These are phyloP conservation scores for Camptogramma bilineatum DNA, from an alignment of 2,888 invertebrate species.

Conservation along the genomic window DNA sequence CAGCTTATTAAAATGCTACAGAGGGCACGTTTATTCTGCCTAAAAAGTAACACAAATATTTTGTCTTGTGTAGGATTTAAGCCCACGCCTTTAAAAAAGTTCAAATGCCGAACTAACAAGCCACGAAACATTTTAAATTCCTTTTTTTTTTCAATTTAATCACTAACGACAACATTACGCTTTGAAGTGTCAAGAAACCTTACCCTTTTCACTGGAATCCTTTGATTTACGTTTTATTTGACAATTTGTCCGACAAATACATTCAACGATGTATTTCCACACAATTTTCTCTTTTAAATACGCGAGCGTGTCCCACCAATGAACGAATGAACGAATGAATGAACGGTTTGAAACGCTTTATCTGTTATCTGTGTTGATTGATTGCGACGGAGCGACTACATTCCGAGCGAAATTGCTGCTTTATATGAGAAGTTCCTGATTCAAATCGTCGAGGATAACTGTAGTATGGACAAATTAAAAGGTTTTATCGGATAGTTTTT, in stretches of 20 bases:
- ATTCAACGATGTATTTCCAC: conserved; percentile 10
- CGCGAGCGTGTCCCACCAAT: conserved; percentile 8
- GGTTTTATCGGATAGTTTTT: neutral
- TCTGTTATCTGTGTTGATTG: conserved; percentile 19
- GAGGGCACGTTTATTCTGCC: too few species aligned
- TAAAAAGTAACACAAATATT: too few species aligned
- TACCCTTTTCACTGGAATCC: conserved; percentile 1
- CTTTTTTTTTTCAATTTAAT: too few species aligned
- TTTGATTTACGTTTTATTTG: conserved; percentile 19
- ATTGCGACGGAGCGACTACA: conserved; percentile 15
- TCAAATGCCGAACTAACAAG: too few species aligned
- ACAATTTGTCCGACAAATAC: conserved; percentile 18
- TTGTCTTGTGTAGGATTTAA: too few species aligned
- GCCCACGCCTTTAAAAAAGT: too few species aligned
- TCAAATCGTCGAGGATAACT: neutral
- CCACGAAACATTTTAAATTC: too few species aligned
- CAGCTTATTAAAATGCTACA: too few species aligned
- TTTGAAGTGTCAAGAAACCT: neutral
- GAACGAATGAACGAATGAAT: conserved; percentile 17
- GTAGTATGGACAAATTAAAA: neutral
- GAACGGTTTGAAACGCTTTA: conserved; percentile 18
- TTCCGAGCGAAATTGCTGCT: neutral
- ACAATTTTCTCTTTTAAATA: conserved; percentile 21
- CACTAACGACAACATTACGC: too few species aligned
- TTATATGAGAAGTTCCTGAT: neutral